A percentile compares a stretch with the other conserved stretches of the same genome.
These are phyloP conservation scores for Dryoscopus gambensis DNA, from an alignment of 2,113 vertebrate genomes.

Conservation along the genomic window DNA sequence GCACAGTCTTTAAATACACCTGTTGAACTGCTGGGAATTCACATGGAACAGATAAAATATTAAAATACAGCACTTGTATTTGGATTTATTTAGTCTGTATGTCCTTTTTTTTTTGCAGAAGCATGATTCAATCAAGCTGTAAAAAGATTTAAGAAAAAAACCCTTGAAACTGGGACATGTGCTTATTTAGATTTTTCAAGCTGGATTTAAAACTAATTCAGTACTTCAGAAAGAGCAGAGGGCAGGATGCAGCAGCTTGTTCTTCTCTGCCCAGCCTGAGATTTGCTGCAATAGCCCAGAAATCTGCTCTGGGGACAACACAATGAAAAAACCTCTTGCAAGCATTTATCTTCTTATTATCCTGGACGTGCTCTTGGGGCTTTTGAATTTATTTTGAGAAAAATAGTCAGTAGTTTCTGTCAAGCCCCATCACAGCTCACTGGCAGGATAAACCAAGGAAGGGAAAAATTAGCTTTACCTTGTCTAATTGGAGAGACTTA, in stretches of 20 bases:
- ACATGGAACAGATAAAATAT: neutral
- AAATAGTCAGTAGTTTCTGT: neutral
- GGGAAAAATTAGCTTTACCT: neutral
- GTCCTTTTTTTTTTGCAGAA: neutral
- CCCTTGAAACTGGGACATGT: neutral
- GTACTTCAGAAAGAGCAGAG: neutral
- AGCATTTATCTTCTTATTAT: neutral
- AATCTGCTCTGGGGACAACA: neutral
- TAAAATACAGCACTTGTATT: neutral
- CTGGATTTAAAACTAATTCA: neutral
- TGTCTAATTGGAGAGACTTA: neutral
- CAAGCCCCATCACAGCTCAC: neutral
- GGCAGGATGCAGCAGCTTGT: neutral
- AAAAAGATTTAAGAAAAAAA: neutral
- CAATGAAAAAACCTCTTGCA: neutral
- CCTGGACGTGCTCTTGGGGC: accelerated
- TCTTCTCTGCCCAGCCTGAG: neutral
- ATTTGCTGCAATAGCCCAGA: neutral
- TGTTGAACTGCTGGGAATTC: neutral
- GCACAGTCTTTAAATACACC: neutral
- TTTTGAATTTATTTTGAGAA: neutral
- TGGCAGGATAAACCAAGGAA: neutral
- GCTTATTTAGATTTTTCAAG: neutral
- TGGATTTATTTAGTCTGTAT: neutral
- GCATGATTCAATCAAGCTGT: neutral